phyloP scores from a whole-genome alignment of 2,113 vertebrate species.

The Thamnaconus septentrionalis region DNA sequence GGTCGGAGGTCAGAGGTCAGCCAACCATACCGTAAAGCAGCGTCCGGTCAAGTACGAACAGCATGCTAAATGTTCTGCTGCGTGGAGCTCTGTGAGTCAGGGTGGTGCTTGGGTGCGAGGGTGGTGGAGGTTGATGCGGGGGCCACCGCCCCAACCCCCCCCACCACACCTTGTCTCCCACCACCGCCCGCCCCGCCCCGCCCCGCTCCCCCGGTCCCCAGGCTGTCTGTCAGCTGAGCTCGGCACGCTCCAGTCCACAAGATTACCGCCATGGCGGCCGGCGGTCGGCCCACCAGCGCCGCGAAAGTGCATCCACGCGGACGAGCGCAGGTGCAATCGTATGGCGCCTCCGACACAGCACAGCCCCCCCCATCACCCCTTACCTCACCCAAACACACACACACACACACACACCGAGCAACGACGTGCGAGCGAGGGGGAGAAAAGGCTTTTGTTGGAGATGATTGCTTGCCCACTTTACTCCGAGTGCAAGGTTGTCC shows the following conservation, averaged over 20 bases:
- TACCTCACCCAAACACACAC: constrained; percentile 26
- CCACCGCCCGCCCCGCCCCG: neutral
- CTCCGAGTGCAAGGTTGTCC: constrained; percentile 44
- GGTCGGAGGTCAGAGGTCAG: too few relatives aligned
- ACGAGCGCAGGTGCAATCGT: too few relatives aligned
- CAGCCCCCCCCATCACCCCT: constrained; percentile 5
- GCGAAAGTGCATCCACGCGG: too few relatives aligned
- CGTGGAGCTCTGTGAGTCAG: constrained; percentile 14
- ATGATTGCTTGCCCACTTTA: constrained; percentile 56
- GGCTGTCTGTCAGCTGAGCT: constrained; percentile 39
- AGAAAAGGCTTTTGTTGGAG: constrained; percentile 45
- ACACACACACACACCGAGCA: constrained; percentile 1
- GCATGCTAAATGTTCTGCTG: too few relatives aligned
- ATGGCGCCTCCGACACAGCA: too few relatives aligned
- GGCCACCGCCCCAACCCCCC: neutral
- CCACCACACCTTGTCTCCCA: too few relatives aligned
- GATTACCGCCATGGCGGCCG: constrained; percentile 48
- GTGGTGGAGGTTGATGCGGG: constrained; percentile 13
- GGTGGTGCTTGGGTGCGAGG: constrained; percentile 4
- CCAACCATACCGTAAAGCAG: too few relatives aligned
- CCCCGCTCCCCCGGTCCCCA: constrained; percentile 4
- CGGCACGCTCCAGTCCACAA: constrained; percentile 56
- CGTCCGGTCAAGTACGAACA: too few relatives aligned
- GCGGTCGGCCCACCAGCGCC: constrained; percentile 20
- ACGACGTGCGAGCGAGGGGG: constrained; percentile 18